phyloP scores from a whole-genome alignment of 2,888 invertebrate species.

The Morpho achilles region DNA sequence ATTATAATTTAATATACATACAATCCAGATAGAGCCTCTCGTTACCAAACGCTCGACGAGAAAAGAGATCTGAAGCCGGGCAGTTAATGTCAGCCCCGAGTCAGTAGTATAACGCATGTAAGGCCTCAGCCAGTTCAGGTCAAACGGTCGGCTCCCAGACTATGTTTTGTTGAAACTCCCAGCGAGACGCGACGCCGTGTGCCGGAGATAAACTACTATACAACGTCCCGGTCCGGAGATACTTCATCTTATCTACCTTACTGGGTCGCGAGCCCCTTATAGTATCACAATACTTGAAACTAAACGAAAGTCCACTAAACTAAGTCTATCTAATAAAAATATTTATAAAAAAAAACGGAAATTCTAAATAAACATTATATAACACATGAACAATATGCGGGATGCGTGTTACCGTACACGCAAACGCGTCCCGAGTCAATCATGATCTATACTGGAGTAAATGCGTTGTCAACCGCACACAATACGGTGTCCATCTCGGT shows the following conservation, averaged over 20 bases:
- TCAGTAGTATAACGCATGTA: no score
- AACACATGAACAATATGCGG: conserved; percentile 7
- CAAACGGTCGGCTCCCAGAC: conserved; percentile 3
- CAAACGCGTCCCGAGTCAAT: conserved; percentile 8
- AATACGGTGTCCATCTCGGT: not conserved
- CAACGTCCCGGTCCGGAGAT: conserved; percentile 24
- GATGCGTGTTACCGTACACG: conserved; percentile 2
- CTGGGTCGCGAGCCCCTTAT: conserved; percentile 57
- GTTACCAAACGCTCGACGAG: conserved; percentile 4
- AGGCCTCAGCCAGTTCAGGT: no score
- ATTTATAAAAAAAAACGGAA: conserved; percentile 51
- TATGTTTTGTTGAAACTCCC: conserved; percentile 8
- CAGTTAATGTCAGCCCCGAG: no score
- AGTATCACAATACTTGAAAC: conserved; percentile 74
- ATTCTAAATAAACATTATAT: conserved; percentile 20
- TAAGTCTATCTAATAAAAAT: conserved; percentile 56
- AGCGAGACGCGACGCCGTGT: conserved; percentile 5
- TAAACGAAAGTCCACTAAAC: conserved; percentile 62
- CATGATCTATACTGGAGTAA: not conserved
- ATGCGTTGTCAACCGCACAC: conserved; percentile 13
- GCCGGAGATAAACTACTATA: conserved; percentile 26
- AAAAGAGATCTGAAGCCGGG: no score
- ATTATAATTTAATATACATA: conserved; percentile 67
- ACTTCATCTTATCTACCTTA: conserved; percentile 54
- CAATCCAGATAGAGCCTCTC: conserved; percentile 18